Percentiles rank a stretch among this genome's conserved stretches.
Evolutionary conservation across 2,888 invertebrate species (phyloP).

Genomic region (Augiades crinisus): DNA sequence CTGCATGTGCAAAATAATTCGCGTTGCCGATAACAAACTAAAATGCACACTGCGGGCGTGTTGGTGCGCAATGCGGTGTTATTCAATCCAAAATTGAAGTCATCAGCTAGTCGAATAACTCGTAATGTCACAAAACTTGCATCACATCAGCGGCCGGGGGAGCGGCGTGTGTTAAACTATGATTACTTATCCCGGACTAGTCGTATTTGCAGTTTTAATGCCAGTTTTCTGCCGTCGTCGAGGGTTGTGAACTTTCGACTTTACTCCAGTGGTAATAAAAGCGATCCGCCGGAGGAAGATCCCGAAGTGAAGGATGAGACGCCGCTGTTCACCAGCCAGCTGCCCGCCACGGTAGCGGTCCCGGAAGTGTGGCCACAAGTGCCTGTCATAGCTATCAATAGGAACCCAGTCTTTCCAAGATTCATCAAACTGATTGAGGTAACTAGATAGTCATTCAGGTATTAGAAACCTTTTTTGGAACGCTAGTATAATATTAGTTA

Average conservation of each 20-base stretch:
- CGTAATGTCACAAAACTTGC: constrained; percentile 69
- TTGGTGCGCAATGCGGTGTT: constrained; percentile 58
- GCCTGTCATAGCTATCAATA: constrained; percentile 95
- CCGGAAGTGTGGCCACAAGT: constrained; percentile 98
- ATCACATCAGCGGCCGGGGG: constrained; percentile 55
- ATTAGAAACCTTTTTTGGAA: too few species aligned
- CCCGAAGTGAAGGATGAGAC: constrained; percentile 61
- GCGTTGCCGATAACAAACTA: constrained; percentile 29
- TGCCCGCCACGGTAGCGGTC: constrained; percentile 95
- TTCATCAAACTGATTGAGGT: constrained; percentile 99
- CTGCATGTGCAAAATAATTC: constrained; percentile 27
- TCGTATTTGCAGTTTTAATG: constrained; percentile 47
- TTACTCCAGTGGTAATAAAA: constrained; percentile 59
- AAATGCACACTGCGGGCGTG: constrained; percentile 66
- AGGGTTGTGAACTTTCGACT: constrained; percentile 44
- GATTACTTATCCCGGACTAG: constrained; percentile 17
- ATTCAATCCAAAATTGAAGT: constrained; percentile 55
- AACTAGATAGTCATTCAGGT: too few species aligned
- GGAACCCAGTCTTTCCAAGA: constrained; percentile 98
- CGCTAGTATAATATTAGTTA: too few species aligned
- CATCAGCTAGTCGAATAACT: constrained; percentile 45
- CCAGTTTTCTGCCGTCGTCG: constrained; percentile 27
- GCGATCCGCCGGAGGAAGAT: constrained; percentile 64
- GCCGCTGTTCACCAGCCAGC: constrained; percentile 75
- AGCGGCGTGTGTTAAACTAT: constrained; percentile 5